Percentiles rank a stretch among this genome's conserved stretches.
These are phyloP conservation scores for Euclidia mi DNA, from an alignment of 2,888 invertebrate species.

Conservation along the genomic window DNA sequence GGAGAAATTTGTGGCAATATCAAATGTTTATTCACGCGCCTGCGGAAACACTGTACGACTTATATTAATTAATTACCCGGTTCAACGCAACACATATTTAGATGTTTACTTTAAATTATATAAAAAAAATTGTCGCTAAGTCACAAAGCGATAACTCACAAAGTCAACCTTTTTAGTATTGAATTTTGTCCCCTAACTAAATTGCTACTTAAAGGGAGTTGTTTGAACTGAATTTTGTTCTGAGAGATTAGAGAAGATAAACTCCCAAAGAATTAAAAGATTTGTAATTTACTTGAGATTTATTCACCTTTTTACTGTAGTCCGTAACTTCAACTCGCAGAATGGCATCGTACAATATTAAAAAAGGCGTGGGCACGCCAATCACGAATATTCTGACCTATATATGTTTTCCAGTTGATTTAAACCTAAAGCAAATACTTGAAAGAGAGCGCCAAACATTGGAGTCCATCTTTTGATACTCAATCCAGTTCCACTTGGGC, in stretches of 20 bases:
- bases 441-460: constrained; percentile 59
- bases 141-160: constrained; percentile 30
- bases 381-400: constrained; percentile 52
- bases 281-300: constrained; percentile 60
- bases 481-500: constrained; percentile 52
- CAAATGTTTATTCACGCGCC: too few relatives aligned
- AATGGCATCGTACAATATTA: too few relatives aligned
- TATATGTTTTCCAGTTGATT: constrained; percentile 61
- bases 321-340: too few relatives aligned
- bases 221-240: constrained; percentile 66
- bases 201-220: constrained; percentile 69
- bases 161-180: constrained; percentile 63
- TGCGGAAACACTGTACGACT: too few relatives aligned
- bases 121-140: background rate
- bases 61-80: too few relatives aligned
- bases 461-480: constrained; percentile 54
- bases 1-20: too few relatives aligned
- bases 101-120: background rate
- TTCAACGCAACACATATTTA: background rate
- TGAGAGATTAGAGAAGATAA: constrained; percentile 66
- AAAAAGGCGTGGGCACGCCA: background rate
- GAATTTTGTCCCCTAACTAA: constrained; percentile 64
- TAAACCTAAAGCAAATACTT: constrained; percentile 59
- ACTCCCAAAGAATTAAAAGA: constrained; percentile 62
- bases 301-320: constrained; percentile 9